Percentiles rank a stretch among this genome's conserved stretches.
phyloP scores from a whole-genome alignment of 2,888 invertebrate genomes.

The Stenolophus ochropezus region DNA sequence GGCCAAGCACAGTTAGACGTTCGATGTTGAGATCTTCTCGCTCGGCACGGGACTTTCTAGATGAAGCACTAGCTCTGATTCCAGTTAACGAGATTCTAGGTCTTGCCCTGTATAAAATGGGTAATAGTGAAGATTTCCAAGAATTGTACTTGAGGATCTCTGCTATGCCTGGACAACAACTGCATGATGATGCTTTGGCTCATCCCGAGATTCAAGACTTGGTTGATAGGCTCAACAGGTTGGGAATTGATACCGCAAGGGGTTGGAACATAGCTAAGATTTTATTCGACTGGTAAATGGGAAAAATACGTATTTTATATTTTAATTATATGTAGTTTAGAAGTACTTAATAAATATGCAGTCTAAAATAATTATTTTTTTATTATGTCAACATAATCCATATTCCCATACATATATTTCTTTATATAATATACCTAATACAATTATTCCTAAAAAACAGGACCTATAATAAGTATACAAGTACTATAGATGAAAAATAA shows the following conservation, averaged over 20 bases:
- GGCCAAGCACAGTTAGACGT: background rate
- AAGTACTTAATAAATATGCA: too few relatives aligned
- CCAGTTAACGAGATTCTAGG: background rate
- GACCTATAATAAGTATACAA: too few relatives aligned
- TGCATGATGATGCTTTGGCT: constrained; percentile 64
- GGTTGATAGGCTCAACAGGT: background rate
- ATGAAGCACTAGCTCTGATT: constrained; percentile 56
- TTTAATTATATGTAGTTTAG: too few relatives aligned
- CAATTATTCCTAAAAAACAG: too few relatives aligned
- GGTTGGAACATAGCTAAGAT: background rate
- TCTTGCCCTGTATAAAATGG: constrained; percentile 17
- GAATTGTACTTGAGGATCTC: constrained; percentile 64
- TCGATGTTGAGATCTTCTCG: background rate
- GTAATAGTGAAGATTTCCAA: constrained; percentile 63
- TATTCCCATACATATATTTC: too few relatives aligned
- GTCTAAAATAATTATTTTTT: too few relatives aligned
- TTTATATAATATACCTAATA: too few relatives aligned
- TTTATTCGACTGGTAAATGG: constrained; percentile 37
- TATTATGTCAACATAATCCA: too few relatives aligned
- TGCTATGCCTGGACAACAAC: constrained; percentile 62
- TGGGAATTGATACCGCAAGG: constrained; percentile 25
- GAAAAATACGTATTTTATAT: too few relatives aligned
- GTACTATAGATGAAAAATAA: too few relatives aligned
- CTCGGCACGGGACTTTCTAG: constrained; percentile 53
- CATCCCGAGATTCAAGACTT: constrained; percentile 55